phyloP scores from a whole-genome alignment of 2,888 invertebrate genomes.

The Nesidiocoris tenuis region DNA sequence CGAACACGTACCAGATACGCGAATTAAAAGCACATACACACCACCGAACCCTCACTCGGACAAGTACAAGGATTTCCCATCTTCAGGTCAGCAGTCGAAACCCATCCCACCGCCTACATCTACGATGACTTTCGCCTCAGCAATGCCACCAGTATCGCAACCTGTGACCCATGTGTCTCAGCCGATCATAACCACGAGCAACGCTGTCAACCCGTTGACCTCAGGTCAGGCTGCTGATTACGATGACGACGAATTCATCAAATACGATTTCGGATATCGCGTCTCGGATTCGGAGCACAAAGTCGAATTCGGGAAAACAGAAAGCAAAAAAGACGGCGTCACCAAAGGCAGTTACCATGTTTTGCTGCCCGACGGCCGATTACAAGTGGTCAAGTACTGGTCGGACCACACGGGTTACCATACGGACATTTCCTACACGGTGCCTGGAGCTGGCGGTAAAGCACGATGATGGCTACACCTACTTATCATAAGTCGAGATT shows the following conservation, averaged over 20 bases:
- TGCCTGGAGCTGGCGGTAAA: conserved; percentile 28
- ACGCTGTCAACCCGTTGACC: background rate
- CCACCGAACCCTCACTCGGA: conserved; percentile 34
- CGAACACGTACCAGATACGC: conserved; percentile 20
- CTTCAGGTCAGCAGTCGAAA: background rate
- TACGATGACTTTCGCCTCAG: background rate
- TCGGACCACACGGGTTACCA: conserved; percentile 76
- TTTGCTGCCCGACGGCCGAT: conserved; percentile 73
- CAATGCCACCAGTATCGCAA: background rate
- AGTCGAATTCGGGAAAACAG: conserved; percentile 75
- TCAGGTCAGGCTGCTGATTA: conserved; percentile 18
- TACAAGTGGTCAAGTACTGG: conserved; percentile 71
- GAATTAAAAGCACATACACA: conserved; percentile 18
- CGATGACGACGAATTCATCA: conserved; percentile 42
- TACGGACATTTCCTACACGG: conserved; percentile 66
- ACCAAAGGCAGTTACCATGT: conserved; percentile 76
- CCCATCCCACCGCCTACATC: background rate
- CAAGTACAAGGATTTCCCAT: conserved; percentile 27
- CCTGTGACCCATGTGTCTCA: background rate
- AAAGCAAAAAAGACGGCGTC: conserved; percentile 66
- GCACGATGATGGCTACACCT: background rate
- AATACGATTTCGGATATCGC: conserved; percentile 64
- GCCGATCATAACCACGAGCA: background rate
- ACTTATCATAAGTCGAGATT: no score
- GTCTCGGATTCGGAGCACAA: conserved; percentile 69